Evolutionary conservation across 2,797 vertebrate species (phyloP), one percentile per base, ranked within the genome.

Genomic region (Arnoldichthys spilopterus): DNA sequence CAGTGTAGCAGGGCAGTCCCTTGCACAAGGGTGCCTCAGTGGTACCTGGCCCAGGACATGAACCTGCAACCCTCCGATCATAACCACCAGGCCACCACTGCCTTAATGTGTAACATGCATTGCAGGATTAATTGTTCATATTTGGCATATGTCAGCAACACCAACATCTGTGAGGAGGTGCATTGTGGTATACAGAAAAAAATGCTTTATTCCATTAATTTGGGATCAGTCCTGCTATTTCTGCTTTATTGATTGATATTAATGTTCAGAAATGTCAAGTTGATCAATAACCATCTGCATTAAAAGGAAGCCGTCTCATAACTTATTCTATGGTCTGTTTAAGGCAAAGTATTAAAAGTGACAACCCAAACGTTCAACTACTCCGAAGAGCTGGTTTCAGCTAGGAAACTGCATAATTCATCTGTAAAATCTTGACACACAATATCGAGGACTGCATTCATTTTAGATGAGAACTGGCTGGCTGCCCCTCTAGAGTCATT

Each of bases 341-440:
- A 9, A 64, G 61, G 32, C 28, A 30, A 30, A 18, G 30, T 32
- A 64, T 37, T 64, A 40, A 62, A 64, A 37, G 32, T 13, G 12
- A 18, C 13, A 43, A 26, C 6, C 37, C 12, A 12, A 34, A 32
- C 26, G 28, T 47, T 64, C 47, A 30, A 58, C 59, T 32, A 49
- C 28, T 26, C 30, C 53, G 54, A 64, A 80, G 22, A 56, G 7
- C 22, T 64, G 4, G 24, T 40, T 43, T 53, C 45, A 53, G 32
- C 53, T 40, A 56, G 67, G 63, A 63, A 71, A 71, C 73, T 69
- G 15, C 63, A 75, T 75, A 63, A 80, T 75, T 80, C 34, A 64
- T 70, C 16, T 6, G 28, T 47, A 45, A 56, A 62, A n/a, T 20
- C 78, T 61, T 47, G 24, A 51, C 45, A 37, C 47, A 45, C 37